These are phyloP conservation scores for Mermis nigrescens DNA, from an alignment of 2,888 invertebrate genomes.

Conservation along the genomic window DNA sequence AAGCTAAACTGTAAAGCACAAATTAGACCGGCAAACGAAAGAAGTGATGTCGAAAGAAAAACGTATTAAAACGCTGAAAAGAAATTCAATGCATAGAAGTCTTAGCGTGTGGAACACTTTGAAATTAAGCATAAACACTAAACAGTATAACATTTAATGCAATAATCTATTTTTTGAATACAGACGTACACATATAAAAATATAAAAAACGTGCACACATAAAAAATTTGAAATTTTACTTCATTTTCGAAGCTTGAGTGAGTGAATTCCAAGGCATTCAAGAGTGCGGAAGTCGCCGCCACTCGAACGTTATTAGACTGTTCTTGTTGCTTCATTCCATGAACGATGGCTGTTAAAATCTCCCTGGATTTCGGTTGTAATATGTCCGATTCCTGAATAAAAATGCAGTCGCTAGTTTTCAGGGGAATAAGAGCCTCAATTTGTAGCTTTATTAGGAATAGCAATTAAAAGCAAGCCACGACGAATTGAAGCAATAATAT, in stretches of 20 bases:
- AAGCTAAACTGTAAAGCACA: neutral
- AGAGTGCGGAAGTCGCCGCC: constrained; percentile 84
- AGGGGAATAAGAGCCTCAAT: too few relatives aligned
- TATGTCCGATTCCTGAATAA: constrained; percentile 52
- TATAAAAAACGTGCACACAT: too few relatives aligned
- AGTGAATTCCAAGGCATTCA: constrained; percentile 94
- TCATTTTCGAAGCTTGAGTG: constrained; percentile 94
- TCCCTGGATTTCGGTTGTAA: constrained; percentile 76
- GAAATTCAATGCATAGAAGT: too few relatives aligned
- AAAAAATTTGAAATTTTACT: constrained; percentile 36
- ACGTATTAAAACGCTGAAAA: too few relatives aligned
- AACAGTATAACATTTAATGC: too few relatives aligned
- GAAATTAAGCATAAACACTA: too few relatives aligned
- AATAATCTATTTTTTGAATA: too few relatives aligned
- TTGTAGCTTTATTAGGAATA: neutral
- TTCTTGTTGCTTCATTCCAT: constrained; percentile 88
- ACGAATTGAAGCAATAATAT: too few relatives aligned
- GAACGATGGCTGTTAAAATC: constrained; percentile 92
- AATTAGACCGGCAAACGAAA: too few relatives aligned
- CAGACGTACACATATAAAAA: too few relatives aligned
- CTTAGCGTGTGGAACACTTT: too few relatives aligned
- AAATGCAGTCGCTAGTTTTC: neutral
- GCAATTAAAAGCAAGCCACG: neutral
- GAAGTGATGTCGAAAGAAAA: too few relatives aligned
- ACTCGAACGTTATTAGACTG: constrained; percentile 63